Conservation (phyloP, 1,140 invertebrate genomes). For the Lithobius niger region DNA sequence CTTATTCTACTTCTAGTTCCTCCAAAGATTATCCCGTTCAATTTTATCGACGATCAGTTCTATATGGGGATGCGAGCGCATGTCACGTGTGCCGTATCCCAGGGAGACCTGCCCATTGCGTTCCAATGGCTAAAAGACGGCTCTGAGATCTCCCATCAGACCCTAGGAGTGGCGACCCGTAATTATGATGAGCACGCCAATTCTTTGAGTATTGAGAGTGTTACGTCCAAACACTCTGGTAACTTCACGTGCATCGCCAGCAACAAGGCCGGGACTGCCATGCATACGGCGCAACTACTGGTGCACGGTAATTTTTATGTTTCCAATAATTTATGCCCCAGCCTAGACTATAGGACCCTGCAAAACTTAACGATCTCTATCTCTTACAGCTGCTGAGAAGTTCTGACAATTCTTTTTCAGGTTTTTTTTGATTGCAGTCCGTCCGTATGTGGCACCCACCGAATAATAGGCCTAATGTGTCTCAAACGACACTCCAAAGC, state of each 20-base stretch:
- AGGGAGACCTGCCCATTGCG: slow-evolving; percentile 82
- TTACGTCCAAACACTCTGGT: slow-evolving; percentile 43
- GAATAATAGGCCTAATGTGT: too few species aligned
- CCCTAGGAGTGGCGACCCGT: slow-evolving; percentile 8
- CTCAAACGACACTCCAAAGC: too few species aligned
- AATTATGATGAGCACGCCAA: slow-evolving; percentile 21
- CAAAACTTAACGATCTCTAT: too few species aligned
- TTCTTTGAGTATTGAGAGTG: slow-evolving; percentile 32
- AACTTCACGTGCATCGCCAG: slow-evolving; percentile 59
- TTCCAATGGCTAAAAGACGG: slow-evolving; percentile 66
- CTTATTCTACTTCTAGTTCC: slow-evolving; percentile 34
- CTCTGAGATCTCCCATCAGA: slow-evolving; percentile 20
- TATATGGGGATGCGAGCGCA: slow-evolving; percentile 35
- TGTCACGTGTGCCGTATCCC: slow-evolving; percentile 82
- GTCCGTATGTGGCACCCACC: too few species aligned
- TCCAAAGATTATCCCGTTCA: slow-evolving; percentile 44
- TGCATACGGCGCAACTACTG: slow-evolving; percentile 40
- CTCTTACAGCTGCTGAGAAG: too few species aligned
- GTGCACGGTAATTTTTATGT: slow-evolving; percentile 27
- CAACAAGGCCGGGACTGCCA: slow-evolving; percentile 48
- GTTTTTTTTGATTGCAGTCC: too few species aligned
- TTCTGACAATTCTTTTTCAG: too few species aligned
- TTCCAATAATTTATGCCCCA: slow-evolving; percentile 1
- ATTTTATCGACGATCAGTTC: slow-evolving; percentile 40
- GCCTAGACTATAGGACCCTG: background rate